These are phyloP conservation scores for Agonopterix heracliana DNA, from an alignment of 2,888 invertebrate species.

Conservation along the genomic window DNA sequence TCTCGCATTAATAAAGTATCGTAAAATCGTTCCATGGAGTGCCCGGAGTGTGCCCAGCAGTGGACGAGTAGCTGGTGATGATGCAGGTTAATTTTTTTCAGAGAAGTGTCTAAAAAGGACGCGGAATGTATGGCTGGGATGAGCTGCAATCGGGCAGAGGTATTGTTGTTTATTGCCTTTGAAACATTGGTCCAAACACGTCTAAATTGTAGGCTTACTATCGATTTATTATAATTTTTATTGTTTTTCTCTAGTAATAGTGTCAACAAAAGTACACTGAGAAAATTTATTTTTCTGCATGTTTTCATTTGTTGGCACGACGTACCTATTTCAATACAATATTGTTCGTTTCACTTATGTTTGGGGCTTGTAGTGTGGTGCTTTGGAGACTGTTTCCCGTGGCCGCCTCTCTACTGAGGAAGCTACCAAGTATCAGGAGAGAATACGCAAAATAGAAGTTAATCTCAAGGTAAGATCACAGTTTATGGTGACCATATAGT, in stretches of 20 bases:
- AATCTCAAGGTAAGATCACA: constrained; percentile 31
- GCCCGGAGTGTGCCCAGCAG: not conserved
- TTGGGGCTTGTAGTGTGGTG: constrained; percentile 36
- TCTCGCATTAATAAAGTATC: too few species aligned
- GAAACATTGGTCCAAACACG: constrained; percentile 37
- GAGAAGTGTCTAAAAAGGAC: constrained; percentile 45
- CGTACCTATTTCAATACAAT: not conserved
- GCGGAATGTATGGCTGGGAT: constrained; percentile 51
- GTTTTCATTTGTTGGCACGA: too few species aligned
- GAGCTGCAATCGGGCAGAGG: constrained; percentile 44
- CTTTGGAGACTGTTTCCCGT: constrained; percentile 49
- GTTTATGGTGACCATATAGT: too few species aligned
- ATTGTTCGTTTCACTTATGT: constrained; percentile 7
- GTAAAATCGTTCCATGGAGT: constrained; percentile 2
- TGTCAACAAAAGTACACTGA: too few species aligned
- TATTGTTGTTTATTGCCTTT: constrained; percentile 16
- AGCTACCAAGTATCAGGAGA: constrained; percentile 35
- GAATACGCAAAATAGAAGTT: constrained; percentile 44
- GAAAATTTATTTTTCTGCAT: too few species aligned
- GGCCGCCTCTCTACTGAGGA: constrained; percentile 31
- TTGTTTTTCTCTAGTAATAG: too few species aligned
- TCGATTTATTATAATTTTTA: too few species aligned
- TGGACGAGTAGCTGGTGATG: too few species aligned
- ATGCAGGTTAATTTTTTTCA: constrained; percentile 20
- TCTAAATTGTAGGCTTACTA: not conserved